Evolutionary conservation across 2,888 invertebrate genomes (phyloP).

Genomic region (Platypus cylindrus): DNA sequence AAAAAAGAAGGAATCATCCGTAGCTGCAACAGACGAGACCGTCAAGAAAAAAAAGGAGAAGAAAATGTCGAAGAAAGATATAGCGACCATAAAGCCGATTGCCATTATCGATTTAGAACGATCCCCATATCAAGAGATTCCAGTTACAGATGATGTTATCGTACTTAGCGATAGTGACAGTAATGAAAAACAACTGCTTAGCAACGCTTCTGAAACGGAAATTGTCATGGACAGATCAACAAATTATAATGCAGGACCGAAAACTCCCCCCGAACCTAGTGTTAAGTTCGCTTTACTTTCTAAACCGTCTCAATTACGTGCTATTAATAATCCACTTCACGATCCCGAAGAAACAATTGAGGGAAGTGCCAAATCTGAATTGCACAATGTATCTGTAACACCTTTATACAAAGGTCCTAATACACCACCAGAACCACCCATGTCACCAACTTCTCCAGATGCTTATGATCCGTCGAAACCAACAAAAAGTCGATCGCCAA

Average conservation of each 20-base stretch:
- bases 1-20: constrained; percentile 17
- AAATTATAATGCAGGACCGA: constrained; percentile 46
- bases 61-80: constrained; percentile 29
- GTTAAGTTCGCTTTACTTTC: constrained; percentile 48
- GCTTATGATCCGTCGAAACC: constrained; percentile 88
- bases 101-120: constrained; percentile 77
- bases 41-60: constrained; percentile 29
- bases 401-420: constrained; percentile 61
- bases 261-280: constrained; percentile 63
- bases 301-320: constrained; percentile 41
- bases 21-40: constrained; percentile 15
- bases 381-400: constrained; percentile 20
- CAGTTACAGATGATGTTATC: constrained; percentile 68
- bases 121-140: constrained; percentile 72
- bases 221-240: constrained; percentile 28
- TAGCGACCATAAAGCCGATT: constrained; percentile 52
- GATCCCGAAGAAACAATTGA: constrained; percentile 41
- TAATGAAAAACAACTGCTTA: constrained; percentile 32
- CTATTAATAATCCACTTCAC: constrained; percentile 47
- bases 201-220: constrained; percentile 28
- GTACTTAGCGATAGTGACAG: constrained; percentile 73
- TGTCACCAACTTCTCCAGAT: constrained; percentile 61
- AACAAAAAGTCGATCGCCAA: constrained; percentile 64
- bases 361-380: constrained; percentile 24
- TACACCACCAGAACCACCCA: constrained; percentile 58